Evolutionary conservation across 2,888 invertebrate species (phyloP).

Genomic region (Periphyllus acericola): DNA sequence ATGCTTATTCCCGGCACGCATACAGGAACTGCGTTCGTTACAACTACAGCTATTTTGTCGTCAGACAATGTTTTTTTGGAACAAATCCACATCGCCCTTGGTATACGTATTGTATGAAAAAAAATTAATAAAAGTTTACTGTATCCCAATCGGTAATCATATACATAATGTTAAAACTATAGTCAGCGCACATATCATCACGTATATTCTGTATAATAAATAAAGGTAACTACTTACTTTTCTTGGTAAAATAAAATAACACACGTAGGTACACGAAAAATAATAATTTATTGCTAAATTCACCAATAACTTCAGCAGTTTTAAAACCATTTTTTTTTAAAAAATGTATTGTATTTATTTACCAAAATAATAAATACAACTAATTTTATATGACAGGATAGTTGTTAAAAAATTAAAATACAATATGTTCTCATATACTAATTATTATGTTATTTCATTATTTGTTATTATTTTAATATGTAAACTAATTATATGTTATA

Average conservation of each 20-base stretch:
- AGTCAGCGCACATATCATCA: background rate
- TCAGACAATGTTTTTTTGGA: conserved; percentile 41
- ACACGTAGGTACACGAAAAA: background rate
- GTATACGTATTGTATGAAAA: conserved; percentile 32
- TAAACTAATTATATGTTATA: too few relatives aligned
- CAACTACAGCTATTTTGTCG: conserved; percentile 44
- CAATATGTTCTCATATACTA: too few relatives aligned
- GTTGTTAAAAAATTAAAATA: background rate
- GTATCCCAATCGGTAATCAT: background rate
- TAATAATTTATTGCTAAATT: background rate
- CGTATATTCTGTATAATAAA: conserved; percentile 2
- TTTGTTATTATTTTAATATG: too few relatives aligned
- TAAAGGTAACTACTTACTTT: background rate
- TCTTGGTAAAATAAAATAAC: background rate
- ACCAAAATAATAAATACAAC: background rate
- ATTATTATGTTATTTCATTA: too few relatives aligned
- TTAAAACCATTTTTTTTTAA: background rate
- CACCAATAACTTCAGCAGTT: background rate
- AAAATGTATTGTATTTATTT: background rate
- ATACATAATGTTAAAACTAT: background rate
- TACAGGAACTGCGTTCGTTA: conserved; percentile 55
- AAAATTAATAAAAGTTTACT: conserved; percentile 1
- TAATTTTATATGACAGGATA: background rate
- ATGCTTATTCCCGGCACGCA: conserved; percentile 35
- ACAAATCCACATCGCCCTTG: conserved; percentile 37